A percentile compares a stretch with the other conserved stretches of the same genome.
Conservation (phyloP, 1,140 invertebrate genomes). For the Papilio polytes region DNA sequence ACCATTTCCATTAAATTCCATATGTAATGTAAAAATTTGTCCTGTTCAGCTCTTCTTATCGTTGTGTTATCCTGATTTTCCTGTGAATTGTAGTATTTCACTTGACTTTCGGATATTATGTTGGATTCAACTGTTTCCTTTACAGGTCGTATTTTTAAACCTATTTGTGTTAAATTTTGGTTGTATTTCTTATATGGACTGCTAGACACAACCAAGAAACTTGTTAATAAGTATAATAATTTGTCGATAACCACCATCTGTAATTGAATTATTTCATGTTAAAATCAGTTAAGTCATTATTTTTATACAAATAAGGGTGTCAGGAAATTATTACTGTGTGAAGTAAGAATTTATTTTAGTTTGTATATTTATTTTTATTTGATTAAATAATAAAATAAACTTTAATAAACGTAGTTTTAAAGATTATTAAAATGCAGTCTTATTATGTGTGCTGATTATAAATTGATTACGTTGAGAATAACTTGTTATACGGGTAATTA, state of each 20-base stretch:
- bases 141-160: not conserved
- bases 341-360: too few relatives aligned
- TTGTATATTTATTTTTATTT: too few relatives aligned
- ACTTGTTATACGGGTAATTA: not conserved
- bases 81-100: not conserved
- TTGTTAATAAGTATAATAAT: not conserved
- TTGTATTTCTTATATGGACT: not conserved
- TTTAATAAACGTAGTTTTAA: too few relatives aligned
- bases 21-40: not conserved
- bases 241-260: conserved; percentile 18
- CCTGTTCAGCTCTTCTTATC: not conserved
- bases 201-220: not conserved
- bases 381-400: too few relatives aligned
- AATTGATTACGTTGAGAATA: not conserved
- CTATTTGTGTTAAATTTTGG: not conserved
- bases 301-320: not conserved
- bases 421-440: too few relatives aligned
- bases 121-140: not conserved
- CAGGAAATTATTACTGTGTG: not conserved
- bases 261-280: not conserved
- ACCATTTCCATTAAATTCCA: not conserved
- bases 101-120: not conserved
- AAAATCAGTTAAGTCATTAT: not conserved
- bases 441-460: not conserved
- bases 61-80: not conserved